Percentiles rank a stretch among this genome's conserved stretches.
Conservation (phyloP, 1,140 invertebrate genomes). For the Bombus turneri region DNA sequence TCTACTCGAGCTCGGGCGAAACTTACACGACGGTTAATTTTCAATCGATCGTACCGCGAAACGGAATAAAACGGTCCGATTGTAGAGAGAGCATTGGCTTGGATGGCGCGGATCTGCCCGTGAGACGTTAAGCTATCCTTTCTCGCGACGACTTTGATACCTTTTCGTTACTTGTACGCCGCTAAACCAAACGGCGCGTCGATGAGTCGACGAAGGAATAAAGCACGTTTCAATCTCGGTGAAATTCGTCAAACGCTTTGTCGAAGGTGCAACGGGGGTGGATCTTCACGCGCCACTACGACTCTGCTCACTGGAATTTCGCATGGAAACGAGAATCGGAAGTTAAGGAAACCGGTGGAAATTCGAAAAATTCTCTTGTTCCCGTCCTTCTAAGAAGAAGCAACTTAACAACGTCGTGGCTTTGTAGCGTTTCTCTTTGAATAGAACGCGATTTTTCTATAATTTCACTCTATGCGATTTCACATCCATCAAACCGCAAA, state of each 20-base stretch:
- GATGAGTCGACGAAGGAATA: slow-evolving; percentile 22
- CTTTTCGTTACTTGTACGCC: slow-evolving; percentile 6
- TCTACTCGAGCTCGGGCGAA: neutral
- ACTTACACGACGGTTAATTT: slow-evolving; percentile 33
- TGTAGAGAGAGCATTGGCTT: neutral
- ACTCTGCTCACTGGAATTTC: neutral
- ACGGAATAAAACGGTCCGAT: slow-evolving; percentile 26
- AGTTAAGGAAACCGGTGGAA: neutral
- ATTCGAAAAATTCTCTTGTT: slow-evolving; percentile 12
- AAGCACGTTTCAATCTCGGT: slow-evolving; percentile 16
- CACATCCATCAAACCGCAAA: no score
- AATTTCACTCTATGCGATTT: neutral
- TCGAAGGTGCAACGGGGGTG: neutral
- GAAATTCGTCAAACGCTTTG: slow-evolving; percentile 18
- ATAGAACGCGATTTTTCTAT: neutral
- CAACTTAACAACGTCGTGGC: neutral
- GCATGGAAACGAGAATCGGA: neutral
- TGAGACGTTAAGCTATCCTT: slow-evolving; percentile 10
- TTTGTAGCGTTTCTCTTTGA: neutral
- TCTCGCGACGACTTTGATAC: neutral
- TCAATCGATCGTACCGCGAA: slow-evolving; percentile 15
- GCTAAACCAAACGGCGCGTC: slow-evolving; percentile 24
- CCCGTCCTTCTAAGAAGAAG: neutral
- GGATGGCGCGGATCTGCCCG: slow-evolving; percentile 5
- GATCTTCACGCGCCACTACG: neutral